phyloP scores from a whole-genome alignment of 2,888 invertebrate genomes.

The Lobophora halterata region DNA sequence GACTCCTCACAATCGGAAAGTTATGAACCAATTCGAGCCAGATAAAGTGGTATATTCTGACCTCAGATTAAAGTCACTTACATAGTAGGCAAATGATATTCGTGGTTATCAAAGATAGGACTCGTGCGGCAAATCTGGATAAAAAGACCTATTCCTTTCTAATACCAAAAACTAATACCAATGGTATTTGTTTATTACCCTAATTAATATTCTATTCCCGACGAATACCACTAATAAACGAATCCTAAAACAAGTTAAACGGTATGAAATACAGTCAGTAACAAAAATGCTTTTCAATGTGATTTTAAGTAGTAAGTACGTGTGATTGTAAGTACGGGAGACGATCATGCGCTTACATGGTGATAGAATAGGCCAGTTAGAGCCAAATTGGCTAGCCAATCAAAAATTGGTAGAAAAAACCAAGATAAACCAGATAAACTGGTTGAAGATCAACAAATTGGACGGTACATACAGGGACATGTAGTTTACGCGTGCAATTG shows the following conservation, averaged over 20 bases:
- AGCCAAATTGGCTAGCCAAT: too few relatives aligned
- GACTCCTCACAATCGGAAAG: slow-evolving; percentile 20
- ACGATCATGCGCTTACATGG: slow-evolving; percentile 13
- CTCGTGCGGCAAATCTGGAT: slow-evolving; percentile 14
- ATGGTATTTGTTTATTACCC: too few relatives aligned
- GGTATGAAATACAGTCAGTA: too few relatives aligned
- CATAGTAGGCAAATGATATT: slow-evolving; percentile 9
- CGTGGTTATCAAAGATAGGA: slow-evolving; percentile 20
- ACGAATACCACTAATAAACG: too few relatives aligned
- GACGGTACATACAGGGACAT: slow-evolving; percentile 8
- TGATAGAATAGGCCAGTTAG: slow-evolving; percentile 4
- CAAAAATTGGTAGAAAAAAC: slow-evolving; percentile 9
- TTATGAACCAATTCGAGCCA: slow-evolving; percentile 21
- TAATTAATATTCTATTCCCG: too few relatives aligned
- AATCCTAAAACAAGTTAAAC: too few relatives aligned
- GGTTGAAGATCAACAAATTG: slow-evolving; percentile 5
- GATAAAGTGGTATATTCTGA: slow-evolving; percentile 21
- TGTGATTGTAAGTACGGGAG: slow-evolving; percentile 1
- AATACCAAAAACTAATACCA: too few relatives aligned
- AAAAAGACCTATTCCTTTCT: too few relatives aligned
- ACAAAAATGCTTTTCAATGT: too few relatives aligned
- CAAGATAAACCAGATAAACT: slow-evolving; percentile 14
- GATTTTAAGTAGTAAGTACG: too few relatives aligned
- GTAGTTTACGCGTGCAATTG: slow-evolving; percentile 7
- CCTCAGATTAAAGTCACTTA: slow-evolving; percentile 22